Percentiles rank a stretch among this genome's conserved stretches.
Evolutionary conservation across 2,888 invertebrate genomes (phyloP).

Genomic region (Synergus umbraculus): DNA sequence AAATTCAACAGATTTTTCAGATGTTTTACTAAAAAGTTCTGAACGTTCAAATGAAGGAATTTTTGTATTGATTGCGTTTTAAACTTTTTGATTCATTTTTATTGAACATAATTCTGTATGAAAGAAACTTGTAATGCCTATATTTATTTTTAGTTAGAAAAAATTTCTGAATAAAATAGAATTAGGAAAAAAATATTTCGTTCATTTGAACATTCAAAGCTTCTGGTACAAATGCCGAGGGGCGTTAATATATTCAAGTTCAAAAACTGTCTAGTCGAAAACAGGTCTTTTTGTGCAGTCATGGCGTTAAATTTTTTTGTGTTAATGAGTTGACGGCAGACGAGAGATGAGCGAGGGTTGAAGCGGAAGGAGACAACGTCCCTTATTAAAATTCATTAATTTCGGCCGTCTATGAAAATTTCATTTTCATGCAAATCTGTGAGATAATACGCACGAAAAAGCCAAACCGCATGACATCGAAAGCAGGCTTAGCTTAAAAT

Average conservation of each 20-base stretch:
- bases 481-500: slow-evolving; percentile 42
- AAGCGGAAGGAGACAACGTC: slow-evolving; percentile 56
- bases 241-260: neutral
- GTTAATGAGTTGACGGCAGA: slow-evolving; percentile 59
- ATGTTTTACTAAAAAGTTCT: no score
- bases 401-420: slow-evolving; percentile 73
- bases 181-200: no score
- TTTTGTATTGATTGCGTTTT: no score
- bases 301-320: slow-evolving; percentile 61
- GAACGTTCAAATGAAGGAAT: no score
- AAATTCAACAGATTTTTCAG: no score
- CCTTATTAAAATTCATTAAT: slow-evolving; percentile 77
- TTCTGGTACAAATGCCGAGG: neutral
- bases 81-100: no score
- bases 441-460: slow-evolving; percentile 64
- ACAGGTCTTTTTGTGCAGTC: slow-evolving; percentile 7
- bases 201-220: no score
- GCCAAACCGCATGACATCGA: slow-evolving; percentile 59
- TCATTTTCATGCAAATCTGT: slow-evolving; percentile 76
- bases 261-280: neutral
- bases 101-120: no score
- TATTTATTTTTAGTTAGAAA: no score
- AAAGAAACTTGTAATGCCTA: no score
- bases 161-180: no score
- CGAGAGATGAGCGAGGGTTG: slow-evolving; percentile 48